phyloP scores from a whole-genome alignment of 1,140 invertebrate species.

The Drosophila nikananu region DNA sequence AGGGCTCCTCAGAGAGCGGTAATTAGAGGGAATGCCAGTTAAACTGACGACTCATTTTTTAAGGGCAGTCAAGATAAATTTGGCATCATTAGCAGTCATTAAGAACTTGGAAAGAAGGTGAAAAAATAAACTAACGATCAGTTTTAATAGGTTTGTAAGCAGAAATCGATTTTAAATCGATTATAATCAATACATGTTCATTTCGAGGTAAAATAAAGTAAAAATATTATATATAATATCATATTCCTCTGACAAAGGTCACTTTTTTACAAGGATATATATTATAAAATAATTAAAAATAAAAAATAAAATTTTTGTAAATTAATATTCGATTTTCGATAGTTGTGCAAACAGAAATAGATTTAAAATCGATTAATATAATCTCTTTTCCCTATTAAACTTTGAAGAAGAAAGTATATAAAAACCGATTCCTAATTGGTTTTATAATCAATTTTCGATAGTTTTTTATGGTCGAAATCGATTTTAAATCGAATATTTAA shows the following conservation, averaged over 20 bases:
- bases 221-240: not conserved
- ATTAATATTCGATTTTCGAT: too few species aligned
- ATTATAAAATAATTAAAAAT: too few species aligned
- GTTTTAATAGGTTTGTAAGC: too few species aligned
- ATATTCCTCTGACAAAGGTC: not conserved
- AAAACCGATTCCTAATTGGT: too few species aligned
- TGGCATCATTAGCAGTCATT: not conserved
- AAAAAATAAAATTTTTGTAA: too few species aligned
- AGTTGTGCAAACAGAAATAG: too few species aligned
- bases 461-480: not conserved
- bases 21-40: conserved; percentile 10
- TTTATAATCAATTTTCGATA: not conserved
- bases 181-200: not conserved
- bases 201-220: not conserved
- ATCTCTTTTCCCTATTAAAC: too few species aligned
- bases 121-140: not conserved
- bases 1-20: not conserved
- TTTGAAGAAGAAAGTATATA: too few species aligned
- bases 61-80: not conserved
- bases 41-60: not conserved
- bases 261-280: too few species aligned
- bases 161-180: not conserved
- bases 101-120: too few species aligned
- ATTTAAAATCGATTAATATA: too few species aligned
- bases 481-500: not conserved